A percentile compares a stretch with the other conserved stretches of the same genome.
phyloP scores from a whole-genome alignment of 2,888 invertebrate species.

The Lydus trimaculatus region DNA sequence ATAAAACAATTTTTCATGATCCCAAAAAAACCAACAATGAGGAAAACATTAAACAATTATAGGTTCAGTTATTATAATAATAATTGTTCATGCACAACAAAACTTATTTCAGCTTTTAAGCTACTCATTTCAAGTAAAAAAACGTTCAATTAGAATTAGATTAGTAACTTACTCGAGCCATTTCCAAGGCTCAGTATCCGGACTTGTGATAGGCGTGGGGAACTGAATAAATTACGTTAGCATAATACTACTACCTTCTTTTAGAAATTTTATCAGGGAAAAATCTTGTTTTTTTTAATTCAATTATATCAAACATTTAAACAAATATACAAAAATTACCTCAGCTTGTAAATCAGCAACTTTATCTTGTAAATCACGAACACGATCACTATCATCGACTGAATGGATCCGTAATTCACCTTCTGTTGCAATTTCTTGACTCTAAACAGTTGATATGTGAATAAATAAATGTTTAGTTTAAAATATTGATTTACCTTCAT shows the following conservation, averaged over 20 bases:
- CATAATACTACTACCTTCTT: constrained; percentile 19
- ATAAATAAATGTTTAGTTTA: too few relatives aligned
- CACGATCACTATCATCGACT: constrained; percentile 83
- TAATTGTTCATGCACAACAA: not conserved
- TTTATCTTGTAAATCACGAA: constrained; percentile 90
- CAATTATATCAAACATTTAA: not conserved
- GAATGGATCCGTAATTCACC: constrained; percentile 86
- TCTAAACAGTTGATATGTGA: constrained; percentile 65
- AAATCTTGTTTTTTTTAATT: not conserved
- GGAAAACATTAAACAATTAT: not conserved
- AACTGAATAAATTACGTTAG: constrained; percentile 69
- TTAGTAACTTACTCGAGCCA: constrained; percentile 81
- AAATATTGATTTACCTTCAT: constrained; percentile 71
- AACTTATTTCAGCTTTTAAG: constrained; percentile 9
- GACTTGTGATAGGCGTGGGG: constrained; percentile 87
- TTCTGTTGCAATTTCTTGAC: constrained; percentile 93
- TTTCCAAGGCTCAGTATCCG: constrained; percentile 90
- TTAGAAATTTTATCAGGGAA: constrained; percentile 7
- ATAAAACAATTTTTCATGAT: not conserved
- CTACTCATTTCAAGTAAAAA: not conserved
- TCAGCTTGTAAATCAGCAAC: constrained; percentile 93
- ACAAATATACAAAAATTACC: constrained; percentile 65
- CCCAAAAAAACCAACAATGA: not conserved
- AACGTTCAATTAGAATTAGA: constrained; percentile 22
- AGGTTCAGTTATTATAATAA: not conserved